Base-by-base conservation (phyloP, 2,888 invertebrate genomes). In the Quadriops clusia region DNA sequence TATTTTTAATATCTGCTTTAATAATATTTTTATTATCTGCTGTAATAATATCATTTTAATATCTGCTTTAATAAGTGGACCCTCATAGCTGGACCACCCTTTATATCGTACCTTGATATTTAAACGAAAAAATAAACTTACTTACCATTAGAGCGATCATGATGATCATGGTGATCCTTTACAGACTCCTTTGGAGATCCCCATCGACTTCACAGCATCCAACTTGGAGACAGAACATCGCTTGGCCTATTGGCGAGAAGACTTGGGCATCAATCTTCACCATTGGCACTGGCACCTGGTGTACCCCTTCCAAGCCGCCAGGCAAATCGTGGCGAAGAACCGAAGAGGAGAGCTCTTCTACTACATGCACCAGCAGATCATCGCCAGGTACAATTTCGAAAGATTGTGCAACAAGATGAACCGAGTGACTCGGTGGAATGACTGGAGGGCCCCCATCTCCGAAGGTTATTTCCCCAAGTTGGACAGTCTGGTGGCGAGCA, bases 221-320 rank as follows among this genome's bases (percentile, higher is more conserved):
- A 70, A 75, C 39, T 48, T 66, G 3, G 84, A 87, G 46, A 74
- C 74, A 1, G 87, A 89, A 47, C 85, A 87, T 55, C 71, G 78
- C 4, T 57, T 84, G 36, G 79, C 83, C 16, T 89, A 87, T 60
- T 87, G 82, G 69, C 72, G 86, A 21, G 87, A 87, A 54, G 87
- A 86, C 56, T 65, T 85, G 37, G 85, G 84, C 40, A 67, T 87
- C 44, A 87, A 87, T 61, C 73, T 84, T 28, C 87, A 87, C 56
- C 87, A 89, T 54, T 89, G 87, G 86, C 86, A 87, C 53, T 87
- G 86, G 87, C 87, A 89, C 58, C 67, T 87, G 42, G 85, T 87
- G 2, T 87, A 86, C 56, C 86, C 86, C 0, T 77, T 77, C 56
- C 76, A 77, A 42, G 72, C 76, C 0, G 60, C 70, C 1, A 44